Evolutionary conservation across 2,888 invertebrate species (phyloP).

Genomic region (Myopa testacea): DNA sequence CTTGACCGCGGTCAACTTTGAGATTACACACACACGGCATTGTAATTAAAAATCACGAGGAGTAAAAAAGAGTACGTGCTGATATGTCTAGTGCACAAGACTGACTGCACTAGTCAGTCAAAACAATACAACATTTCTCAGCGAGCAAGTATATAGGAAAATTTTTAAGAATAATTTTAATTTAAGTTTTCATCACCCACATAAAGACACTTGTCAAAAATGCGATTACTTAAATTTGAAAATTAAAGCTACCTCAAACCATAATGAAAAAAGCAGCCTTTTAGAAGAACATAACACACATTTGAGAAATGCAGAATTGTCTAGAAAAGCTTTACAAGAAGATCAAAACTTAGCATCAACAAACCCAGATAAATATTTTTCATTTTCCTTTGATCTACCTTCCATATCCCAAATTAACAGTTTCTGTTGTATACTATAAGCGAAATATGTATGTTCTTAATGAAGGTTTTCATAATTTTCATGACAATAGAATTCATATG

Average conservation of each 20-base stretch:
- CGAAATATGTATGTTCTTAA: slow-evolving; percentile 27
- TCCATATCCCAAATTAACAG: slow-evolving; percentile 33
- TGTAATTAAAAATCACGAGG: too few relatives aligned
- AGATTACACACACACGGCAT: too few relatives aligned
- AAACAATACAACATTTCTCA: too few relatives aligned
- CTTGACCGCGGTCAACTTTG: too few relatives aligned
- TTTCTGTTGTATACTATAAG: slow-evolving; percentile 36
- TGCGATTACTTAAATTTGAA: too few relatives aligned
- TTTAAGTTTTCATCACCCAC: too few relatives aligned
- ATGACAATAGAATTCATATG: background rate
- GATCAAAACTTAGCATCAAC: slow-evolving; percentile 40
- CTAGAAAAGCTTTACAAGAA: slow-evolving; percentile 44
- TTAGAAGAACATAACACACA: slow-evolving; percentile 35
- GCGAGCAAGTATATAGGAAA: too few relatives aligned
- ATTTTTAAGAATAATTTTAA: too few relatives aligned
- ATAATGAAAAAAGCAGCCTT: slow-evolving; percentile 40
- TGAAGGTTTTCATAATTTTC: slow-evolving; percentile 2
- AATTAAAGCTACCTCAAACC: slow-evolving; percentile 13
- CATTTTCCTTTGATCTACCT: slow-evolving; percentile 61
- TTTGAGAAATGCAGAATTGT: slow-evolving; percentile 44
- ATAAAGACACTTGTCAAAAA: too few relatives aligned
- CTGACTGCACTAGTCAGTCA: too few relatives aligned
- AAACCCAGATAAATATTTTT: slow-evolving; percentile 43
- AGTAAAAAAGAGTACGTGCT: too few relatives aligned
- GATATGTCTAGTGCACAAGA: too few relatives aligned